These are phyloP conservation scores for Limenitis camilla DNA, from an alignment of 2,888 invertebrate genomes.

Conservation along the genomic window DNA sequence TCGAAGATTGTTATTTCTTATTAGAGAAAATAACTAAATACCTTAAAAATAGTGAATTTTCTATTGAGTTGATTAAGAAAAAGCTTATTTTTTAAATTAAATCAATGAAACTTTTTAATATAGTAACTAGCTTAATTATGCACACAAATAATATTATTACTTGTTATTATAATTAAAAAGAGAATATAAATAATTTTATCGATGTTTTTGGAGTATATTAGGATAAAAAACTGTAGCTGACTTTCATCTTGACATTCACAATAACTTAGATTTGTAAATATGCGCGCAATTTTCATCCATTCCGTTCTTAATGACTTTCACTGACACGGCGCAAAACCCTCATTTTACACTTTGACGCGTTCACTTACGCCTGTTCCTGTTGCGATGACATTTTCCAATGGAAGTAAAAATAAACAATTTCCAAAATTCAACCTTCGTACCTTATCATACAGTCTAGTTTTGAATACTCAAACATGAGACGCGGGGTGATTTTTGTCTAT, in stretches of 20 bases:
- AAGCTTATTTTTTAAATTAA: too few species aligned
- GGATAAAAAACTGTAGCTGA: slow-evolving; percentile 43
- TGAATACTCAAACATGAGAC: slow-evolving; percentile 30
- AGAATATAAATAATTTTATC: slow-evolving; percentile 7
- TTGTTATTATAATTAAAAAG: background rate
- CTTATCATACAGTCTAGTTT: slow-evolving; percentile 48
- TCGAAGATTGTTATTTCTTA: too few species aligned
- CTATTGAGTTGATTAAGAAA: too few species aligned
- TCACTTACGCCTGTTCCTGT: slow-evolving; percentile 69
- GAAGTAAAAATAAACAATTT: slow-evolving; percentile 39
- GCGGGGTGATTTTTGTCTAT: slow-evolving; percentile 66
- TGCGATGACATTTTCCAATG: slow-evolving; percentile 67
- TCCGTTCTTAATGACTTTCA: slow-evolving; percentile 73
- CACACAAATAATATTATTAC: too few species aligned
- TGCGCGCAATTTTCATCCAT: slow-evolving; percentile 72
- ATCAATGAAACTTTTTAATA: too few species aligned
- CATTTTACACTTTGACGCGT: slow-evolving; percentile 75
- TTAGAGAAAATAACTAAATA: too few species aligned
- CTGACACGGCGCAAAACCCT: slow-evolving; percentile 71
- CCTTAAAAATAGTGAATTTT: too few species aligned
- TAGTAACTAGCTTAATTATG: too few species aligned
- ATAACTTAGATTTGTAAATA: slow-evolving; percentile 68
- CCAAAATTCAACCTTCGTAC: slow-evolving; percentile 33
- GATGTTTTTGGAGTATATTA: slow-evolving; percentile 33
- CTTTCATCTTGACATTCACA: slow-evolving; percentile 64